Evolutionary conservation across 2,888 invertebrate species (phyloP).

Genomic region (Cenopis cana): DNA sequence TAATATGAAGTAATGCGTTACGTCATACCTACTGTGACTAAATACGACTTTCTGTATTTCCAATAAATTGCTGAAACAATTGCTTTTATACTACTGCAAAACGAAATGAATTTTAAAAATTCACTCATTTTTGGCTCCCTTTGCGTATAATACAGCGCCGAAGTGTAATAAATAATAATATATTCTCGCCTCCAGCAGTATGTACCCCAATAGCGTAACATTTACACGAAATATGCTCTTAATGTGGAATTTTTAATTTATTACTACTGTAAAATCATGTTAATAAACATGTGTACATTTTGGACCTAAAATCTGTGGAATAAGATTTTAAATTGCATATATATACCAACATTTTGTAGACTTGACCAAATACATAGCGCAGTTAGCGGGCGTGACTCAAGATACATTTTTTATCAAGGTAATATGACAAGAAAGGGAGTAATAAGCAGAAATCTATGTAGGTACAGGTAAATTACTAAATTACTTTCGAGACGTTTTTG

Average conservation of each 20-base stretch:
- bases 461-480: no score
- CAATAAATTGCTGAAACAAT: constrained; percentile 16
- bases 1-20: no score
- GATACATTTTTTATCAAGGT: no score
- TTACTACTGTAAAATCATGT: constrained; percentile 5
- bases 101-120: constrained; percentile 38
- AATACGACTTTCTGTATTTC: background rate
- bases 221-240: constrained; percentile 22
- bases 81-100: background rate
- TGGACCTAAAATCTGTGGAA: background rate
- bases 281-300: background rate
- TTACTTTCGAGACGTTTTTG: no score
- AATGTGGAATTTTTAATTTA: constrained; percentile 21
- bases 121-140: constrained; percentile 27
- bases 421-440: no score
- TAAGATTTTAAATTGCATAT: background rate
- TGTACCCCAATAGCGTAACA: constrained; percentile 24
- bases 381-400: no score
- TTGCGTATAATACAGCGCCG: constrained; percentile 15
- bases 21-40: no score
- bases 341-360: no score
- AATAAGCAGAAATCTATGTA: no score
- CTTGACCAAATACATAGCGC: no score
- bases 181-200: background rate
- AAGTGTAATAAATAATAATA: constrained; percentile 19